Conservation (phyloP, 1,140 invertebrate species). For the Eupristina koningsbergeri region DNA sequence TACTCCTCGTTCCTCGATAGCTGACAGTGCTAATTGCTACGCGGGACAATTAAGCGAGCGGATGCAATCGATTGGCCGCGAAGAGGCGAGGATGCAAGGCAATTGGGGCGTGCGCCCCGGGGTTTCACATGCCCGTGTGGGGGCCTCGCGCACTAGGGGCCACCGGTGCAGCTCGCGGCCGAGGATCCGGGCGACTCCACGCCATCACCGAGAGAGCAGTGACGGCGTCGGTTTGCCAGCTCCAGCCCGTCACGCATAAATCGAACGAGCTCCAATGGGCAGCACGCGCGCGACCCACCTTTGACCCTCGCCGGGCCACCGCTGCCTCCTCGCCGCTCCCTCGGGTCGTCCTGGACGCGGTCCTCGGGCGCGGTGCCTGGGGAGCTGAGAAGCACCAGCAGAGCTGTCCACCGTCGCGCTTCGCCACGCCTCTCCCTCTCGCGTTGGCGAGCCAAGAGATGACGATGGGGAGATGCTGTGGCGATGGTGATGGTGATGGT, state of each 20-base stretch:
- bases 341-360: background rate
- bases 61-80: constrained; percentile 10
- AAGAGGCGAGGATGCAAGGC: background rate
- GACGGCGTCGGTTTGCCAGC: background rate
- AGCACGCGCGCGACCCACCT: background rate
- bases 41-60: background rate
- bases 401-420: background rate
- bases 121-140: background rate
- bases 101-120: background rate
- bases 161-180: background rate
- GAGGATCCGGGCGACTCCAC: background rate
- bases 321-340: too few species aligned
- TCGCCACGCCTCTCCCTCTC: constrained; percentile 42
- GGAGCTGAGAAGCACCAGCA: background rate
- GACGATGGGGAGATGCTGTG: background rate
- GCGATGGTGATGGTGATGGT: background rate
- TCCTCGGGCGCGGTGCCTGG: too few species aligned
- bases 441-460: background rate
- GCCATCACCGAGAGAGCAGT: background rate
- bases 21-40: background rate
- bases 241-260: background rate
- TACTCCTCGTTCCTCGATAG: background rate
- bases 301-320: background rate
- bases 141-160: background rate
- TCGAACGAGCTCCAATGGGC: constrained; percentile 8